Evolutionary conservation across 2,888 invertebrate species (phyloP).

Genomic region (Oeneis ivallda): DNA sequence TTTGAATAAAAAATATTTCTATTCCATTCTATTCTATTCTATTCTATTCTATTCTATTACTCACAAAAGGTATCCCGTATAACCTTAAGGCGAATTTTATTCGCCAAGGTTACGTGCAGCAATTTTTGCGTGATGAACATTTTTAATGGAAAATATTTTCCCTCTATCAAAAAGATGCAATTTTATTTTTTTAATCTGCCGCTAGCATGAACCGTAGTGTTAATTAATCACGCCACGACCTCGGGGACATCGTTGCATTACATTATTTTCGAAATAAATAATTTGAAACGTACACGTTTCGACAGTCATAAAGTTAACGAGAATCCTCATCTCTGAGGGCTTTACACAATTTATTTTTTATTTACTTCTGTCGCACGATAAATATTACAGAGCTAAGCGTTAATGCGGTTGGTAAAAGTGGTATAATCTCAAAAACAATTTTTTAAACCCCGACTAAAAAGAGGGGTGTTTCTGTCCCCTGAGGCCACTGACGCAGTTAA

Average conservation of each 20-base stretch:
- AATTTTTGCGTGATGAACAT: slow-evolving; percentile 4
- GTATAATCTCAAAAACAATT: neutral
- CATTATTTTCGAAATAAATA: slow-evolving; percentile 33
- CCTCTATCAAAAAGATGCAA: slow-evolving; percentile 12
- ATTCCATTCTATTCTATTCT: no score
- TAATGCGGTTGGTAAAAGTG: neutral
- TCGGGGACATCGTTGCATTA: slow-evolving; percentile 29
- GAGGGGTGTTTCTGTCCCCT: no score
- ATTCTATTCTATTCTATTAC: no score
- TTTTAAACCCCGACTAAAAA: neutral
- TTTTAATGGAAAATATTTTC: slow-evolving; percentile 10
- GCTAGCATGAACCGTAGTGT: neutral
- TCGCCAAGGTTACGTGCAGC: neutral
- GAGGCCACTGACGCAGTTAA: no score
- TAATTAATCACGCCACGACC: slow-evolving; percentile 32
- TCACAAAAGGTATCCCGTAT: no score
- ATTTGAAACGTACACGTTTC: slow-evolving; percentile 26
- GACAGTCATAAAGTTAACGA: slow-evolving; percentile 23
- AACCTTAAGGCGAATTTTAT: neutral
- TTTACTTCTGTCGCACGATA: neutral
- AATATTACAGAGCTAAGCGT: neutral
- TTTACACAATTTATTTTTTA: slow-evolving; percentile 19
- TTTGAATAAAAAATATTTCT: no score
- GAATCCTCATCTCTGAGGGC: slow-evolving; percentile 18
- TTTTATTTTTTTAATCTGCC: slow-evolving; percentile 1